Percentiles rank a stretch among this genome's conserved stretches.
phyloP scores from a whole-genome alignment of 23 tunicate genomes.

The Styela plicata region DNA sequence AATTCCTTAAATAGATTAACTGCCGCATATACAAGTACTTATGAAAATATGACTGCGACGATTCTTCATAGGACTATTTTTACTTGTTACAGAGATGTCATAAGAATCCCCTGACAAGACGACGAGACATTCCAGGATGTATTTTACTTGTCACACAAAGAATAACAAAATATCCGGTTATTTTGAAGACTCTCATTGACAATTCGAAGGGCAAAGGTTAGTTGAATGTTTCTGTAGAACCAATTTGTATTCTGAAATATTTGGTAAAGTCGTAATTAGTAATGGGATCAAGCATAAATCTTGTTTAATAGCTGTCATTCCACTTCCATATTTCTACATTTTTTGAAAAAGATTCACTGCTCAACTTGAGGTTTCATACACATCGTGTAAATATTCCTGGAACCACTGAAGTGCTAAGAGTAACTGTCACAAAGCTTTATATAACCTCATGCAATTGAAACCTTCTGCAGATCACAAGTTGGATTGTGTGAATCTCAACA shows the following conservation, averaged over 20 bases:
- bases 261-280: too few species aligned
- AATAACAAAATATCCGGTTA: conserved; percentile 92
- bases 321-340: too few species aligned
- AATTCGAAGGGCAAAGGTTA: conserved; percentile 73
- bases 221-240: too few species aligned
- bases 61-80: too few species aligned
- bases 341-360: too few species aligned
- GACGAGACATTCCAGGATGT: conserved; percentile 83
- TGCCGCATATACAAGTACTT: too few species aligned
- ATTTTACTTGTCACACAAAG: conserved; percentile 85
- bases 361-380: not conserved
- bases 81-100: conserved; percentile 57
- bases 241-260: too few species aligned
- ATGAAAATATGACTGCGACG: too few species aligned
- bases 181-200: conserved; percentile 74
- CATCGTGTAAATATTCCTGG: not conserved
- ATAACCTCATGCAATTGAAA: too few species aligned
- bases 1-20: too few species aligned
- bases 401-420: not conserved
- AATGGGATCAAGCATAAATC: too few species aligned
- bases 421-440: not conserved
- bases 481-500: conserved; percentile 48
- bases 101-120: conserved; percentile 56
- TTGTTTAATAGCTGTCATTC: too few species aligned
- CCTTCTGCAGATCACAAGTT: conserved; percentile 54